These are phyloP conservation scores for Cantharis nigra DNA, from an alignment of 2,888 invertebrate species.

Conservation along the genomic window DNA sequence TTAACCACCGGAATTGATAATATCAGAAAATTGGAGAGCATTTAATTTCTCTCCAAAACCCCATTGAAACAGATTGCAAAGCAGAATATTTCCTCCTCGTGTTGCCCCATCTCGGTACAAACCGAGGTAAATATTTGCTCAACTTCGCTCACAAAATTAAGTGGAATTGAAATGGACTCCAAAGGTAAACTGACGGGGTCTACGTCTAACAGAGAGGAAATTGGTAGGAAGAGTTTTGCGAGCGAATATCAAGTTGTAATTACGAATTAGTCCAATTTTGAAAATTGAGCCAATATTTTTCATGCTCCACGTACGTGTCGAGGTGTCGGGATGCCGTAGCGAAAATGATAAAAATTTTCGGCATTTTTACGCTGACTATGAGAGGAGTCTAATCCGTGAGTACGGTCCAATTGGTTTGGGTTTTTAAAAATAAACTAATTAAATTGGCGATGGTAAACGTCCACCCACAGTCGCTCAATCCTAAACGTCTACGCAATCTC, in stretches of 20 bases:
- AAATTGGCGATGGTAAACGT: not conserved
- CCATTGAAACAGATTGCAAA: constrained; percentile 40
- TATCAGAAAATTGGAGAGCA: not conserved
- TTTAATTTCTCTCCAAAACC: not conserved
- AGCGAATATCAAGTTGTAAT: constrained; percentile 17
- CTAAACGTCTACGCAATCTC: constrained; percentile 4
- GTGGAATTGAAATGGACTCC: constrained; percentile 59
- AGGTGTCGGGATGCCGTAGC: not conserved
- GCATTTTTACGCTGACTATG: not conserved
- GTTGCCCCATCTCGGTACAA: constrained; percentile 48
- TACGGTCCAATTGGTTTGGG: not conserved
- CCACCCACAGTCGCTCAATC: constrained; percentile 20
- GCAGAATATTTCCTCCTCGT: constrained; percentile 31
- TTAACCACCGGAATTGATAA: not conserved
- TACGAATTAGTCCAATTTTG: not conserved
- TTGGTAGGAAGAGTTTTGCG: constrained; percentile 30
- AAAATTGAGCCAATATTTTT: too few species aligned
- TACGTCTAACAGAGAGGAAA: constrained; percentile 32
- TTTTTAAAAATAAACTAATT: not conserved
- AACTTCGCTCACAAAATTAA: constrained; percentile 58
- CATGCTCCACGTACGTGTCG: too few species aligned
- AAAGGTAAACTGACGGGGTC: constrained; percentile 53
- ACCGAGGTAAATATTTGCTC: constrained; percentile 56
- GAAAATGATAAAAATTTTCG: not conserved
- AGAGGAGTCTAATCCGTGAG: not conserved